phyloP scores from a whole-genome alignment of 2,113 vertebrate genomes.

The Callopanchax toddi region DNA sequence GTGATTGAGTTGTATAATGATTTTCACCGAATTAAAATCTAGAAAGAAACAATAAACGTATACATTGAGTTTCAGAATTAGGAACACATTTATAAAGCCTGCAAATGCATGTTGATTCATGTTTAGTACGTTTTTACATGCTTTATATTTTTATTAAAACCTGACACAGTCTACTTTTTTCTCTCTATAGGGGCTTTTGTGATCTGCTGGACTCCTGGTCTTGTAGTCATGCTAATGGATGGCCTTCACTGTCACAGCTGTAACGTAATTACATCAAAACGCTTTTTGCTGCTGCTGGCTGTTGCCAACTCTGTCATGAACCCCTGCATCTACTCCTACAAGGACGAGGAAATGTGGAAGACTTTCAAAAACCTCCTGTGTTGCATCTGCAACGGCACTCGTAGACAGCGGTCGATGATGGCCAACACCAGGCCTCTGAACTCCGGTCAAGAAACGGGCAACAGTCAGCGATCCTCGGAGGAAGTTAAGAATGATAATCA shows the following conservation, averaged over 20 bases:
- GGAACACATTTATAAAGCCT: neutral
- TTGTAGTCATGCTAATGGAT: slow-evolving; percentile 90
- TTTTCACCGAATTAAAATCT: no score
- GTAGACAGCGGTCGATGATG: slow-evolving; percentile 81
- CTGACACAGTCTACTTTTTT: neutral
- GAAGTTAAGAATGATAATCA: slow-evolving; percentile 63
- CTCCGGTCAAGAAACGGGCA: slow-evolving; percentile 77
- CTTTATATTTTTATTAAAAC: neutral
- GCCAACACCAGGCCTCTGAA: slow-evolving; percentile 84
- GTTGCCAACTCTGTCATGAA: slow-evolving; percentile 96
- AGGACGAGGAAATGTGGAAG: slow-evolving; percentile 95
- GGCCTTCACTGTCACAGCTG: slow-evolving; percentile 88
- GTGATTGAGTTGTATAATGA: no score
- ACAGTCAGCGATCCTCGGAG: slow-evolving; percentile 69
- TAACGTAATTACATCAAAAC: slow-evolving; percentile 84
- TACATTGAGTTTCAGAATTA: no score
- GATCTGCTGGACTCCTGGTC: slow-evolving; percentile 96
- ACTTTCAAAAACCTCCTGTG: slow-evolving; percentile 92
- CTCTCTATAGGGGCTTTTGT: slow-evolving; percentile 89
- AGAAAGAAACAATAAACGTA: no score
- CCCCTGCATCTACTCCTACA: slow-evolving; percentile 98
- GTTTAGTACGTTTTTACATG: no score
- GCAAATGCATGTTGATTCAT: neutral
- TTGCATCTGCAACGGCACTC: slow-evolving; percentile 82
- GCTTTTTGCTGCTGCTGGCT: slow-evolving; percentile 93